These are phyloP conservation scores for Drosophila subsilvestris DNA, from an alignment of 2,888 invertebrate genomes.

Conservation along the genomic window DNA sequence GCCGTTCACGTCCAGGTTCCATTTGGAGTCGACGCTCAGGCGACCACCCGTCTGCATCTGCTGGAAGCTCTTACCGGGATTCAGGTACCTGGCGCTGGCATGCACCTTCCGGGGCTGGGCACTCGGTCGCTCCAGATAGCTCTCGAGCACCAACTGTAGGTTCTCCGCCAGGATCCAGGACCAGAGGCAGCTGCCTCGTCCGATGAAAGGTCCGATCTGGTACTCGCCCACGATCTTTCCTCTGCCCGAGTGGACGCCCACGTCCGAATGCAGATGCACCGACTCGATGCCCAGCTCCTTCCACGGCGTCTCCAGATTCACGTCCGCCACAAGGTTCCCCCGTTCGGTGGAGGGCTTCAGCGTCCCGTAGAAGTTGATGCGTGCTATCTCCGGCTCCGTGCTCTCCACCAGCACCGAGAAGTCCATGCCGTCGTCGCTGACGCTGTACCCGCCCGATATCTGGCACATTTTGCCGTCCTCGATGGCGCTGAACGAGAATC, in stretches of 20 bases:
- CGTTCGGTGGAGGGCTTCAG: slow-evolving; percentile 57
- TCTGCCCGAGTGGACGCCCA: slow-evolving; percentile 67
- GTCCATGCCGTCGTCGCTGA: slow-evolving; percentile 84
- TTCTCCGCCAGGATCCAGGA: slow-evolving; percentile 85
- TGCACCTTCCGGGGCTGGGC: slow-evolving; percentile 84
- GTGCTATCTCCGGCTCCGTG: slow-evolving; percentile 79
- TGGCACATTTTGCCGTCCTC: slow-evolving; percentile 84
- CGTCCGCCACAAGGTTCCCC: slow-evolving; percentile 66
- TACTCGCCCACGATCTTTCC: slow-evolving; percentile 83
- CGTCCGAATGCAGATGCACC: slow-evolving; percentile 75
- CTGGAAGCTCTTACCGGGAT: slow-evolving; percentile 85
- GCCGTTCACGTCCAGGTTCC: slow-evolving; percentile 86
- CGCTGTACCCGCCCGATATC: slow-evolving; percentile 82
- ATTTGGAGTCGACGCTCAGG: slow-evolving; percentile 86
- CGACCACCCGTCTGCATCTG: slow-evolving; percentile 85
- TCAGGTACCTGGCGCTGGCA: slow-evolving; percentile 85
- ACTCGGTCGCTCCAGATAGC: slow-evolving; percentile 83
- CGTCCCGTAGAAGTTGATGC: slow-evolving; percentile 80
- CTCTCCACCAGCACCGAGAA: slow-evolving; percentile 82
- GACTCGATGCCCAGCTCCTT: slow-evolving; percentile 81
- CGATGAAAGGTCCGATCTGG: slow-evolving; percentile 83
- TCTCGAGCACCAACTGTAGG: slow-evolving; percentile 85
- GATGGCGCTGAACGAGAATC: slow-evolving; percentile 81
- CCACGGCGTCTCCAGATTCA: slow-evolving; percentile 83
- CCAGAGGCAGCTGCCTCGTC: slow-evolving; percentile 85